Evolutionary conservation across 2,113 vertebrate species (phyloP).

Genomic region (Grammatotria lemairii): DNA sequence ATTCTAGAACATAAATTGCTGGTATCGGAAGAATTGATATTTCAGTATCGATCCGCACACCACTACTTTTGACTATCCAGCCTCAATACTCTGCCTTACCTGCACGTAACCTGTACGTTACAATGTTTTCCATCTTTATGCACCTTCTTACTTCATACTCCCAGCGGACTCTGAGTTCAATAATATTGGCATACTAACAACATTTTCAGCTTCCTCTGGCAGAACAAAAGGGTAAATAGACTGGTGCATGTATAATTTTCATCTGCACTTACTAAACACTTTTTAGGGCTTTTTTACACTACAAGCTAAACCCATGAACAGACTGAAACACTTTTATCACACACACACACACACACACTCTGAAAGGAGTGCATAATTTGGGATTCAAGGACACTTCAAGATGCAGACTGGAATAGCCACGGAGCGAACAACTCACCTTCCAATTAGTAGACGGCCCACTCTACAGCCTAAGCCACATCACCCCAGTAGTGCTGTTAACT

Average conservation of each 20-base stretch:
- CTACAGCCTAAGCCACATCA: neutral
- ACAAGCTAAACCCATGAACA: neutral
- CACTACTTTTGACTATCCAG: no score
- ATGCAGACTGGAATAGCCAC: neutral
- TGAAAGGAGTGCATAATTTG: neutral
- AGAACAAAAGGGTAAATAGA: neutral
- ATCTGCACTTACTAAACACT: neutral
- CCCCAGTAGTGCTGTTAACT: neutral
- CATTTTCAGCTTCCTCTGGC: neutral
- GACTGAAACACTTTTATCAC: no score
- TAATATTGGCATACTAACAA: neutral
- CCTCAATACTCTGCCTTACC: neutral
- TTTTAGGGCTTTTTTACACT: neutral
- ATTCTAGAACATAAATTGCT: no score
- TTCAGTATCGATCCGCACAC: no score
- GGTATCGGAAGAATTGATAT: no score
- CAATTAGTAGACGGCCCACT: neutral
- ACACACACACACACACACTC: neutral
- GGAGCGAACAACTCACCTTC: neutral
- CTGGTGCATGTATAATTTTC: neutral
- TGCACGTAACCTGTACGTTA: neutral
- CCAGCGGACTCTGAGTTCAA: neutral
- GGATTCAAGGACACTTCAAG: neutral
- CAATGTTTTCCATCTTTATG: neutral
- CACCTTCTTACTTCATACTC: neutral